A percentile compares a stretch with the other conserved stretches of the same genome.
phyloP scores from a whole-genome alignment of 35 echinoderm and acorn worm species.

The Chiridota heheva region DNA sequence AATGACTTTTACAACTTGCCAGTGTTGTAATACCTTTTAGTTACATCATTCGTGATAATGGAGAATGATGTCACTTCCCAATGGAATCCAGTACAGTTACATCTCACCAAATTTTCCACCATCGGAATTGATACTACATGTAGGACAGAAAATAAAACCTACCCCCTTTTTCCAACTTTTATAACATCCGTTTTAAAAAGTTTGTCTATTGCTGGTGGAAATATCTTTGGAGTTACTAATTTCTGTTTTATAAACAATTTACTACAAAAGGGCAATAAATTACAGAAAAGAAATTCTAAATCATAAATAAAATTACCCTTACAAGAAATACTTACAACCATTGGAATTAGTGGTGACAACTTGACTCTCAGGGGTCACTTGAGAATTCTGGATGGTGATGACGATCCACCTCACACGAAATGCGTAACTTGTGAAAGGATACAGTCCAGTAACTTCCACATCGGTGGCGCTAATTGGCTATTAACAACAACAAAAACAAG shows the following conservation, averaged over 20 bases:
- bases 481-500: too few relatives aligned
- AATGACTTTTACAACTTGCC: too few relatives aligned
- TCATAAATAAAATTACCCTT: not conserved
- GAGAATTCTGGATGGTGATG: constrained; percentile 50
- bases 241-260: not conserved
- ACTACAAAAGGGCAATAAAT: not conserved
- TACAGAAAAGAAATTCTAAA: not conserved
- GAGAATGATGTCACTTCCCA: too few relatives aligned
- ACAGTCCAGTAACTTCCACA: constrained; percentile 31
- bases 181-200: too few relatives aligned
- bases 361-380: constrained; percentile 5
- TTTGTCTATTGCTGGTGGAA: not conserved
- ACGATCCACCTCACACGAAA: constrained; percentile 74
- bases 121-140: too few relatives aligned
- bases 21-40: too few relatives aligned
- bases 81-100: too few relatives aligned
- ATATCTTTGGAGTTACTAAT: not conserved
- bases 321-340: constrained; percentile 45
- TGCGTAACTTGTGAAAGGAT: constrained; percentile 45
- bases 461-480: constrained; percentile 39
- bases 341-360: constrained; percentile 34
- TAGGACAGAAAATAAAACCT: too few relatives aligned
- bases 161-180: too few relatives aligned
- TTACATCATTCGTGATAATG: too few relatives aligned
- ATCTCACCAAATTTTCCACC: too few relatives aligned